Evolutionary conservation across 2,888 invertebrate species (phyloP).

Genomic region (Drosophila anomelani): DNA sequence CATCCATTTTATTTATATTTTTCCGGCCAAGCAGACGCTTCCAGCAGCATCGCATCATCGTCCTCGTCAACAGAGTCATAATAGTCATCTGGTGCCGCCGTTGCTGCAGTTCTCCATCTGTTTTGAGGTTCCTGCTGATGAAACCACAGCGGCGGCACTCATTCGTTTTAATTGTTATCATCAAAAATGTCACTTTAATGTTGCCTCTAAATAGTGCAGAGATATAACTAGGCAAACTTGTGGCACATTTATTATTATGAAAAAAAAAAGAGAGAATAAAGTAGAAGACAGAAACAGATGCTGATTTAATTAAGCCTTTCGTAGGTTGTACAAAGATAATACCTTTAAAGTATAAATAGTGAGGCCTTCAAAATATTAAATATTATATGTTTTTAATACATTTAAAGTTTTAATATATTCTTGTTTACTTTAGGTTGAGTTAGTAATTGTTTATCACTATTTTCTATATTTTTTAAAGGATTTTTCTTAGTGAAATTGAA

Average conservation of each 20-base stretch:
- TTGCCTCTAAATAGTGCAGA: slow-evolving; percentile 37
- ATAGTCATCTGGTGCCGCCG: slow-evolving; percentile 30
- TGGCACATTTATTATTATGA: background rate
- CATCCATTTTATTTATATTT: slow-evolving; percentile 65
- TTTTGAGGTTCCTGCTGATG: slow-evolving; percentile 35
- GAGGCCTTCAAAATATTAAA: too few relatives aligned
- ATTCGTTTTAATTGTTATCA: slow-evolving; percentile 68
- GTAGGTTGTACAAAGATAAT: too few relatives aligned
- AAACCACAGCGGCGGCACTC: slow-evolving; percentile 32
- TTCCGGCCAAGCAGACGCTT: slow-evolving; percentile 59
- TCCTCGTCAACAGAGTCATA: slow-evolving; percentile 23
- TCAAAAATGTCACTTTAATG: slow-evolving; percentile 56
- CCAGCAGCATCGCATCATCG: slow-evolving; percentile 19
- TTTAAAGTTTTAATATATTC: background rate
- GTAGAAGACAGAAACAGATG: background rate
- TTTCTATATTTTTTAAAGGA: too few relatives aligned
- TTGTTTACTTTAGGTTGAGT: background rate
- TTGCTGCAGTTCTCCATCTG: slow-evolving; percentile 27
- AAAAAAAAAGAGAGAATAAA: too few relatives aligned
- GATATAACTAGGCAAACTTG: background rate
- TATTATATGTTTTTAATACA: too few relatives aligned
- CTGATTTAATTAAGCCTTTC: background rate
- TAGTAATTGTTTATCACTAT: too few relatives aligned
- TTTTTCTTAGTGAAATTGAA: background rate
- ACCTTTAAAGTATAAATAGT: too few relatives aligned